Evolutionary conservation across 2,113 vertebrate genomes (phyloP).

Genomic region (Stictonetta naevosa): DNA sequence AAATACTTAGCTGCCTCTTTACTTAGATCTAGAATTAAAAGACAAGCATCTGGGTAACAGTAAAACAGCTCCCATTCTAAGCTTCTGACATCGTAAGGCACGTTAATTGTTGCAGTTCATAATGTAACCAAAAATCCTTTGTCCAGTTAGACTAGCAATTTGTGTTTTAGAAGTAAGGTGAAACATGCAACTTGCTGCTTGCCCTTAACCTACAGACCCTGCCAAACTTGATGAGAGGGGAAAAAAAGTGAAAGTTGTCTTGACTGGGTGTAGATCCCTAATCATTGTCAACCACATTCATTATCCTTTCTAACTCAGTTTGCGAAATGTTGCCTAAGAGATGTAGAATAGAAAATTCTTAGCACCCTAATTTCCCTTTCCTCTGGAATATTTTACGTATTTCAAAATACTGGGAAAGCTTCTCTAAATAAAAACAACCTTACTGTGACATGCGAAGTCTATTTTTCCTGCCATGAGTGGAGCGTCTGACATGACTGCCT

Average conservation of each 20-base stretch:
- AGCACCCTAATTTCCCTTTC: not conserved
- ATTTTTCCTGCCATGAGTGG: not conserved
- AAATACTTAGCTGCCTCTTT: not conserved
- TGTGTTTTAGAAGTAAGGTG: not conserved
- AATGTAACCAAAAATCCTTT: not conserved
- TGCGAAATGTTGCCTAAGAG: not conserved
- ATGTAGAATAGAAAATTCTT: not conserved
- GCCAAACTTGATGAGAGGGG: not conserved
- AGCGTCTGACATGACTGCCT: not conserved
- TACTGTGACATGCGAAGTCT: constrained; percentile 43
- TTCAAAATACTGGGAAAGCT: not conserved
- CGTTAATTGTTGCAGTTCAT: not conserved
- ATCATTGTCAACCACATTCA: not conserved
- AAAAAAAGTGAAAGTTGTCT: not conserved
- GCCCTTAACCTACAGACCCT: not conserved
- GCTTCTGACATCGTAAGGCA: not conserved
- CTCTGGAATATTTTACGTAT: not conserved
- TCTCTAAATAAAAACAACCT: constrained; percentile 18
- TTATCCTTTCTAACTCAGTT: not conserved
- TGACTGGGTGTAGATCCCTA: not conserved
- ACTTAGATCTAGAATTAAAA: not conserved
- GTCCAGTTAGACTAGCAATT: not conserved
- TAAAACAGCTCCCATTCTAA: not conserved
- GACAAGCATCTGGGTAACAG: not conserved
- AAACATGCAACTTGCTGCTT: not conserved